Evolutionary conservation across 2,888 invertebrate genomes (phyloP), one percentile per base, ranked within the genome.

Genomic region (Pantelozetes paolii): DNA sequence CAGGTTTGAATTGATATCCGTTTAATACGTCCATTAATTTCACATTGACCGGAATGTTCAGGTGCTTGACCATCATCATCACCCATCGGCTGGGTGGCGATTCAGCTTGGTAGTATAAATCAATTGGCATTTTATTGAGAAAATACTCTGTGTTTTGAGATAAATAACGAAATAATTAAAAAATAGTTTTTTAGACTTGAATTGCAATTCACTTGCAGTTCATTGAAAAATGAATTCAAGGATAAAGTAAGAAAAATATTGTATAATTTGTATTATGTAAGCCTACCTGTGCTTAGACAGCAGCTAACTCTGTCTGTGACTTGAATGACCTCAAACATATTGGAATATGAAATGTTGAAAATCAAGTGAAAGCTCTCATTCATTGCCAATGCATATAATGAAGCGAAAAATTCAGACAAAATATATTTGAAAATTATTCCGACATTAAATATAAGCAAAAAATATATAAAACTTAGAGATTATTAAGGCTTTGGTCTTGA

Each of bases 31-130:
- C 86, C 3, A 88, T 82, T 20, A 84, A 81, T 81, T 89, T 89
- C 40, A 88, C 82, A 82, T 89, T 89, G 50, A 89, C 83, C 79
- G 86, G 86, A 30, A 90, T 81, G 76, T 88, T 88, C 23, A 89
- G 83, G 20, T 87, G 86, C 79, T 85, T 86, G 1, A 88, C 88
- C 3, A 87, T 82, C 79, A 90, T 83, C 78, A 88, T 83, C 70
- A 88, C 86, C 13, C 87, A 84, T 72, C 89, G 83, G 82, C 87
- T 88, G 0, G 89, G 88, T 28, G 89, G 76, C 28, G 74, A 74
- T 9, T 59, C 23, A 5, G 71, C 73, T 36, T 48, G 50, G 30
- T 71, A 70, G 62, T 77, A 77, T 15, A 77, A 18, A 26, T 74
- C 67, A 18, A 77, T 76, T 18, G 75, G 30, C 77, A 77, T 77